These are phyloP conservation scores for Chascanopsetta lugubris DNA, from an alignment of 2,113 vertebrate genomes.

Conservation along the genomic window DNA sequence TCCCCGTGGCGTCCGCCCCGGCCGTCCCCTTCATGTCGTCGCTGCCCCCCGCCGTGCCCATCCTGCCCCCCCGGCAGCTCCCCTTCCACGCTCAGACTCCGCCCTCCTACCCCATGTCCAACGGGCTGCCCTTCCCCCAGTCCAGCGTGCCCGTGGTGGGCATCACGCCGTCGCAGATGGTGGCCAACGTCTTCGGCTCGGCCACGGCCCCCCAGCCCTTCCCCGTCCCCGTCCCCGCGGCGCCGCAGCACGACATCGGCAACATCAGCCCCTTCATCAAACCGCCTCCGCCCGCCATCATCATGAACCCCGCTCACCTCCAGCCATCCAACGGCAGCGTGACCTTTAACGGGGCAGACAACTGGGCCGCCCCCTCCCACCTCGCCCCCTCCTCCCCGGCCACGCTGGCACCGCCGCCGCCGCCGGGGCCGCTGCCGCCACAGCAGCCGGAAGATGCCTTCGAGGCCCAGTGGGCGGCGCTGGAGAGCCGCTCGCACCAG, in stretches of 20 bases:
- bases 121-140: conserved; percentile 88
- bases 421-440: conserved; percentile 20
- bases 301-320: conserved; percentile 34
- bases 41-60: conserved; percentile 82
- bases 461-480: conserved; percentile 95
- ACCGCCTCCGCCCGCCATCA: conserved; percentile 69
- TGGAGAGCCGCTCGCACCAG: conserved; percentile 91
- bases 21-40: conserved; percentile 80
- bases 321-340: conserved; percentile 85
- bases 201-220: conserved; percentile 84
- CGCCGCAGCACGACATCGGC: conserved; percentile 50
- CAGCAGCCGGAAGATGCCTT: conserved; percentile 87
- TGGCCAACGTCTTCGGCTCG: conserved; percentile 94
- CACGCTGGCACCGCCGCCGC: conserved; percentile 18
- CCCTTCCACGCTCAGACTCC: conserved; percentile 82
- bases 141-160: conserved; percentile 91
- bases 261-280: conserved; percentile 84
- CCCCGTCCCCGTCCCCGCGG: conserved; percentile 60
- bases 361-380: conserved; percentile 77
- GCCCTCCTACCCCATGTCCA: conserved; percentile 86
- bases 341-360: conserved; percentile 89
- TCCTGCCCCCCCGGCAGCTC: conserved; percentile 88
- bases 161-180: conserved; percentile 98
- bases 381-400: conserved; percentile 54
- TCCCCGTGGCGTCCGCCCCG: conserved; percentile 73